Base-by-base conservation (phyloP, 2,797 vertebrate genomes). In the Micromesistius poutassou region DNA sequence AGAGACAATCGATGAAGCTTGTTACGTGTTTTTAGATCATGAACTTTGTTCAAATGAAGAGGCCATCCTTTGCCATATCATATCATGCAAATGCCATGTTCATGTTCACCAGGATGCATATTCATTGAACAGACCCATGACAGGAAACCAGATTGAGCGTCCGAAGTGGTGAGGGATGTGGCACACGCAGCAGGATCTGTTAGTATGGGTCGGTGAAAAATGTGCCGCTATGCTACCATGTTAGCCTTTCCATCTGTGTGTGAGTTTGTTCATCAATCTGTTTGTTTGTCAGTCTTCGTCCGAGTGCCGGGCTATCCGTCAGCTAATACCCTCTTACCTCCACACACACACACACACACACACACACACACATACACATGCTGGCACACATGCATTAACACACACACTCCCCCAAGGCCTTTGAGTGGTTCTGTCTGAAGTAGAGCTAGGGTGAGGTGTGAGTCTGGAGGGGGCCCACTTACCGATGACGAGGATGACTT, bases 401-500 rank as follows among this genome's bases (percentile, higher is more conserved):
- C 1, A 33, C 1, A 33, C 31, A 33, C 50, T 55, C 55, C n/a
- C 55, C 55, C 55, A n/a, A 25, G 55, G 55, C 55, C n/a, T 25
- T n/a, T 62, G 55, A 62, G 55, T 25, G 55, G 7, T 10, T 62
- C 55, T 62, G 7, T 62, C 55, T 62, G 7, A 8, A n/a, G 55
- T 62, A n/a, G 55, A 22, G n/a, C 55, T 22, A 8, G n/a, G n/a
- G n/a, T n/a, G 50, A 1, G 50, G 19, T 2, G 46, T 19, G 19
- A 19, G 55, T 50, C 46, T 19, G 22, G n/a, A 25, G 55, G 55
- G 0, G 8, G n/a, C 7, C 55, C 30, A 83, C 91, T 85, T 95
- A 99, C 98, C 98, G 82, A 99, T 98, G 82, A 99, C 95, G 12
- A 99, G 96, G 90, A 99, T 96, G 87, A 99, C 95, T 93, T 98